Evolutionary conservation across 2,888 invertebrate species (phyloP), one percentile per base, ranked within the genome.

Genomic region (Dicyrtoma fusca): DNA sequence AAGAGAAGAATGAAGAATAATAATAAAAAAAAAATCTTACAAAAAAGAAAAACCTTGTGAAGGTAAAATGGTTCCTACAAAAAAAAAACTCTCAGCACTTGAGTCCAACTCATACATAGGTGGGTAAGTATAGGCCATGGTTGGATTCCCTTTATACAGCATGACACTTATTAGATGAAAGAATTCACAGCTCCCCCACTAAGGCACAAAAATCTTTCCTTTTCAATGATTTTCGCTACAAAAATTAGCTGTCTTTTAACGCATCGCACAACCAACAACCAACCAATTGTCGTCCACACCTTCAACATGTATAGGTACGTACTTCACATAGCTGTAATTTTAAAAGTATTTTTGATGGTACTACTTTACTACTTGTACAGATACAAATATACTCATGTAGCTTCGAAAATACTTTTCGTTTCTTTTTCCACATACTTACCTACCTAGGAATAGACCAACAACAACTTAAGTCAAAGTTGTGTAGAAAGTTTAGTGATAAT

Each of bases 31-130:
- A 51, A 47, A 53, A 11, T n/a, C 6, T 17, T 17, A 34, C 44
- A 68, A 68, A 68, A 68, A 55, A 55, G 66, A 44, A 65, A 55
- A 68, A 57, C 66, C 66, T 68, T 68, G 66, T 68, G 66, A 68
- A 66, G 66, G 66, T 66, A 55, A 66, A 55, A 55, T 55, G 53
- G 25, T 17, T 6, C 11, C 45, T n/a, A 65, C 65, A 49, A 65
- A 19, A 65, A 21, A 65, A 65, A 53, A 53, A 19, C 19, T 53
- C n/a, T n/a, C n/a, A n/a, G n/a, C n/a, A 53, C 53, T 11, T n/a
- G 21, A n/a, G 5, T 21, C 17, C 21, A 19, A 19, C 21, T 21
- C 53, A 53, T 11, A 19, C 19, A 53, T 21, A n/a, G n/a, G n/a
- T n/a, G n/a, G n/a, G n/a, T n/a, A 53, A 19, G 53, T 53, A 53